Evolutionary conservation across 2,888 invertebrate genomes (phyloP).

Genomic region (Aquatica leii): DNA sequence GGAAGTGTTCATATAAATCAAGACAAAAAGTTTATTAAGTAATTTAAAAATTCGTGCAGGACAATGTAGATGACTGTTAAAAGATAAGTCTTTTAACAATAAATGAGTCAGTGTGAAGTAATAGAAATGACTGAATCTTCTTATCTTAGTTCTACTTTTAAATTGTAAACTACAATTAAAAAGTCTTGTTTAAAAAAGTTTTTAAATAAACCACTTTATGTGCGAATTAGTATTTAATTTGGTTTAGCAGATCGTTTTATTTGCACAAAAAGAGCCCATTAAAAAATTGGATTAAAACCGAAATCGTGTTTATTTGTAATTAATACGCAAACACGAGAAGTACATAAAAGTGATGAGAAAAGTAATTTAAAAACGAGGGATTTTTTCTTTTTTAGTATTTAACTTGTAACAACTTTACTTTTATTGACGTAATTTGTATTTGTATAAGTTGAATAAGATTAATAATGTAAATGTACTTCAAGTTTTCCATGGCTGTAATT

Average conservation of each 20-base stretch:
- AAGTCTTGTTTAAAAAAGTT: conserved; percentile 15
- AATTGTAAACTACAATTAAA: conserved; percentile 14
- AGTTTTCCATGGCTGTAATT: background rate
- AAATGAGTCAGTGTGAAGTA: conserved; percentile 24
- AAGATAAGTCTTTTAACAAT: conserved; percentile 23
- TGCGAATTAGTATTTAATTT: no score
- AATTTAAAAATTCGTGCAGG: conserved; percentile 31
- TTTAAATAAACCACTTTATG: background rate
- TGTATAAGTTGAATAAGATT: background rate
- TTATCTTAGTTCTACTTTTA: conserved; percentile 21
- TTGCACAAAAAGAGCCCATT: no score
- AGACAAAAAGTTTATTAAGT: conserved; percentile 28
- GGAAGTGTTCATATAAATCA: conserved; percentile 18
- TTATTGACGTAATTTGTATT: conserved; percentile 8
- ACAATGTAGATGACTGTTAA: conserved; percentile 23
- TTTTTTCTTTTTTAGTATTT: conserved; percentile 2
- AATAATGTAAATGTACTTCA: conserved; percentile 6
- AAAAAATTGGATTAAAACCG: no score
- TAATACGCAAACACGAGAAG: background rate
- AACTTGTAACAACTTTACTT: conserved; percentile 1
- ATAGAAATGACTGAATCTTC: conserved; percentile 29
- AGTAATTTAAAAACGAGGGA: background rate
- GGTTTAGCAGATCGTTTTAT: no score
- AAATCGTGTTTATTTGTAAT: no score
- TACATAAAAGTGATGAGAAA: conserved; percentile 10